phyloP scores from a whole-genome alignment of 2,113 vertebrate species.

The Tor tambroides region DNA sequence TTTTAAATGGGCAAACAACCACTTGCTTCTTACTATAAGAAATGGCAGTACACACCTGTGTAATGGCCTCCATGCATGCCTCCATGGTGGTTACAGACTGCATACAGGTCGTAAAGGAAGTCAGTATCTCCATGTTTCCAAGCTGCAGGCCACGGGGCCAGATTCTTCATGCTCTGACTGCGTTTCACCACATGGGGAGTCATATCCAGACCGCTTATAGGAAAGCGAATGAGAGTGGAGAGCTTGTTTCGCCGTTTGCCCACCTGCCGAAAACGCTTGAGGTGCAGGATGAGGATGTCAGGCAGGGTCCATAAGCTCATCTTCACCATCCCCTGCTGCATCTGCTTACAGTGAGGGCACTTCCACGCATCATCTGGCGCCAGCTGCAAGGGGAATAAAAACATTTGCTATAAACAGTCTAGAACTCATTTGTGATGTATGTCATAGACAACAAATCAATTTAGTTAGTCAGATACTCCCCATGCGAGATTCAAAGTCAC shows the following conservation, averaged over 20 bases:
- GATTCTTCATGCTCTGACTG: constrained; percentile 96
- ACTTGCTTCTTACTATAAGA: not conserved
- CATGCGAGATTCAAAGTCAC: not conserved
- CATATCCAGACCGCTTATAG: constrained; percentile 92
- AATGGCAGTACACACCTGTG: constrained; percentile 77
- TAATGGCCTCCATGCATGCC: constrained; percentile 98
- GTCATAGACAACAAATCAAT: not conserved
- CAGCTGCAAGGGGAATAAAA: constrained; percentile 74
- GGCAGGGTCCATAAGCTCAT: constrained; percentile 88
- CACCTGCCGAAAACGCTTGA: constrained; percentile 96
- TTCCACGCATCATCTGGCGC: constrained; percentile 97
- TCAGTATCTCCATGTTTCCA: constrained; percentile 93
- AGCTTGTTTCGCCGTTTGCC: constrained; percentile 92
- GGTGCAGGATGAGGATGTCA: constrained; percentile 88
- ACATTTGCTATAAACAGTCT: not conserved
- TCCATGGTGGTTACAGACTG: constrained; percentile 96
- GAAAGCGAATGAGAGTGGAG: constrained; percentile 95
- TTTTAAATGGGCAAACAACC: not conserved
- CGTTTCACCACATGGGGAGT: constrained; percentile 95
- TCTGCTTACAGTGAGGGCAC: constrained; percentile 96
- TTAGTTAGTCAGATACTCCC: not conserved
- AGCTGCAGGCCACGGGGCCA: constrained; percentile 93
- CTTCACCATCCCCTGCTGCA: constrained; percentile 97
- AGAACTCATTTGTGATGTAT: not conserved
- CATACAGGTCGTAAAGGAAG: constrained; percentile 94